These are phyloP conservation scores for Tipula vernalis DNA, from an alignment of 2,888 invertebrate species.

Conservation along the genomic window DNA sequence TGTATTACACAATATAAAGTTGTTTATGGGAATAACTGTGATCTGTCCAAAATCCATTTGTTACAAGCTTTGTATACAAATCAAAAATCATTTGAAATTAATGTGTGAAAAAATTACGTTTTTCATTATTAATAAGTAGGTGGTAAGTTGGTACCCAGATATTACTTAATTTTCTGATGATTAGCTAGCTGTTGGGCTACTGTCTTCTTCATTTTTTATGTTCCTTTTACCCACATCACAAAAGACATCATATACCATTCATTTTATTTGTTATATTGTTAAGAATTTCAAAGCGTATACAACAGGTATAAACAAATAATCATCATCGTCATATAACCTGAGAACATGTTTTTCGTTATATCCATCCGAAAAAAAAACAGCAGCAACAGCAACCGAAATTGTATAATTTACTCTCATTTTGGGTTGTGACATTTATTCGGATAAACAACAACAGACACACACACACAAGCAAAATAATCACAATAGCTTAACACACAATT, in stretches of 20 bases:
- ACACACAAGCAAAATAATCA: not conserved
- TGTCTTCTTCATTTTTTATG: not conserved
- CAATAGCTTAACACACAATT: not conserved
- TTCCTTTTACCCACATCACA: not conserved
- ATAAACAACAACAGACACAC: not conserved
- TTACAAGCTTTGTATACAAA: no score
- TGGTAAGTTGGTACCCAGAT: not conserved
- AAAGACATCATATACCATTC: not conserved
- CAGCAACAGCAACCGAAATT: not conserved
- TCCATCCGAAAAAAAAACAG: not conserved
- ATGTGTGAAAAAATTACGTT: not conserved
- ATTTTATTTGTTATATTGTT: not conserved
- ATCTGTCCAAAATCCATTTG: not conserved
- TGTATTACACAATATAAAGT: no score
- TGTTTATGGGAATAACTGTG: not conserved
- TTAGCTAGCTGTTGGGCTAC: not conserved
- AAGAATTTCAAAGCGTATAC: not conserved
- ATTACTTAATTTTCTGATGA: not conserved
- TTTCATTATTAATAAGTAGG: not conserved
- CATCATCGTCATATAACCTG: not conserved
- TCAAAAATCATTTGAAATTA: not conserved
- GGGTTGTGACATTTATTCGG: not conserved
- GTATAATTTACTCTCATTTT: not conserved
- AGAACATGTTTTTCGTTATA: not conserved
- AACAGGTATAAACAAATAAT: not conserved